Evolutionary conservation across 2,797 vertebrate genomes (phyloP).

Genomic region (Karalla daura): DNA sequence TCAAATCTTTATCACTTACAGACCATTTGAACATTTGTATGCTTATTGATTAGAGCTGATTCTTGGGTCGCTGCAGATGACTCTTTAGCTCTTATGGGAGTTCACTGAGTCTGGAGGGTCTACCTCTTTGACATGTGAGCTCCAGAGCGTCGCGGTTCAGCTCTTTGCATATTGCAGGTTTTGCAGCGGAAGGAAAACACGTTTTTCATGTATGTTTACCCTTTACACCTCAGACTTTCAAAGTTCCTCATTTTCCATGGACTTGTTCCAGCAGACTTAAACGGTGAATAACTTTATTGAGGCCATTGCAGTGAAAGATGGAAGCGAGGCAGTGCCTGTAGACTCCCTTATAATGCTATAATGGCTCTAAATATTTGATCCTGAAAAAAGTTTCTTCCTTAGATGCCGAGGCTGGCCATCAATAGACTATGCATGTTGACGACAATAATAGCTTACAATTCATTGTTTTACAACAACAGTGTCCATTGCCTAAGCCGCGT

Average conservation of each 20-base stretch:
- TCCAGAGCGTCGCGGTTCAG: conserved; percentile 27
- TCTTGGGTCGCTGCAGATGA: neutral
- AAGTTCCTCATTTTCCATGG: conserved; percentile 52
- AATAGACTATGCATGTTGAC: neutral
- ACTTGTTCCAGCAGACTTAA: conserved; percentile 39
- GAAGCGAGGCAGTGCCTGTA: conserved; percentile 6
- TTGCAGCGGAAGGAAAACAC: conserved; percentile 52
- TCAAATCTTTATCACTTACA: neutral
- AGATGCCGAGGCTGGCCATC: neutral
- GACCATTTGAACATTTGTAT: conserved; percentile 4
- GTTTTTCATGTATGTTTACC: conserved; percentile 59
- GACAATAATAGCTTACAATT: neutral
- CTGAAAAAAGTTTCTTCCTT: neutral
- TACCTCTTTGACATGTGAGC: conserved; percentile 22
- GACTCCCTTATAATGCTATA: conserved; percentile 2
- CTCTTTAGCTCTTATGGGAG: neutral
- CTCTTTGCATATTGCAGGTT: conserved; percentile 17
- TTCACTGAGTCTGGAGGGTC: neutral
- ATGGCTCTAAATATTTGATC: conserved; percentile 18
- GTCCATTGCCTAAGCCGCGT: neutral
- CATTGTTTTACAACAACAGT: neutral
- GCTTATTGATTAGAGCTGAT: conserved; percentile 9
- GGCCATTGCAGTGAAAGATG: conserved; percentile 16
- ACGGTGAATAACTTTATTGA: conserved; percentile 42
- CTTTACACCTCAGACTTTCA: conserved; percentile 42